These are phyloP conservation scores for Brachionus plicatilis DNA, from an alignment of 1,140 invertebrate genomes.

Conservation along the genomic window DNA sequence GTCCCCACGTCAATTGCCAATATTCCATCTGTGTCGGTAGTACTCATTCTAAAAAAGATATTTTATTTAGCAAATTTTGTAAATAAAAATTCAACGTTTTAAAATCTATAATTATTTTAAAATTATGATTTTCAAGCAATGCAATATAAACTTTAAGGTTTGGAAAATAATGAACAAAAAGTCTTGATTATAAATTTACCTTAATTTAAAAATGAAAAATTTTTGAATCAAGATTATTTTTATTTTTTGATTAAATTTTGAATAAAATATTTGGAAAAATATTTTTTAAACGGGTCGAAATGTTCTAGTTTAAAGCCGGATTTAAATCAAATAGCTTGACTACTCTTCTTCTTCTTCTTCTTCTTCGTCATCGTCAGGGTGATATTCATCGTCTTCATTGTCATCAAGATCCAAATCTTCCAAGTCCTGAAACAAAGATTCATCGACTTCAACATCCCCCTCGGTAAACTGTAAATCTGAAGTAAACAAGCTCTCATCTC, in stretches of 20 bases:
- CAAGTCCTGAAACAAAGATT: slow-evolving; percentile 84
- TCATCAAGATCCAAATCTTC: slow-evolving; percentile 80
- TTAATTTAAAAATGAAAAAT: background rate
- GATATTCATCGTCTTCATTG: slow-evolving; percentile 53
- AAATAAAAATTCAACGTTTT: background rate
- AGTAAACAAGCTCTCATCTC: slow-evolving; percentile 81
- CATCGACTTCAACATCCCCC: slow-evolving; percentile 85
- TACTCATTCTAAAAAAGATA: background rate
- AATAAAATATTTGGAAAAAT: background rate
- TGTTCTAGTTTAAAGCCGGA: background rate
- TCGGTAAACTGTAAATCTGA: slow-evolving; percentile 74
- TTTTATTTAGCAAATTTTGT: background rate
- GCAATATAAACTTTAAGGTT: background rate
- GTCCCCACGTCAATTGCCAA: background rate
- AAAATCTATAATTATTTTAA: background rate
- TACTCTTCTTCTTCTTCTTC: slow-evolving; percentile 11
- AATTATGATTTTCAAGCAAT: background rate
- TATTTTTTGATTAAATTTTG: background rate
- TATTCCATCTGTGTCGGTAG: background rate
- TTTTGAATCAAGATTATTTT: background rate
- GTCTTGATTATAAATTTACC: background rate
- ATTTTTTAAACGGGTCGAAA: background rate
- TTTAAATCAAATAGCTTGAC: background rate
- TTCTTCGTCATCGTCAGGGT: slow-evolving; percentile 27
- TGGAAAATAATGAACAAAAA: background rate